phyloP scores from a whole-genome alignment of 2,888 invertebrate species.

The Gymnocheta viridis region DNA sequence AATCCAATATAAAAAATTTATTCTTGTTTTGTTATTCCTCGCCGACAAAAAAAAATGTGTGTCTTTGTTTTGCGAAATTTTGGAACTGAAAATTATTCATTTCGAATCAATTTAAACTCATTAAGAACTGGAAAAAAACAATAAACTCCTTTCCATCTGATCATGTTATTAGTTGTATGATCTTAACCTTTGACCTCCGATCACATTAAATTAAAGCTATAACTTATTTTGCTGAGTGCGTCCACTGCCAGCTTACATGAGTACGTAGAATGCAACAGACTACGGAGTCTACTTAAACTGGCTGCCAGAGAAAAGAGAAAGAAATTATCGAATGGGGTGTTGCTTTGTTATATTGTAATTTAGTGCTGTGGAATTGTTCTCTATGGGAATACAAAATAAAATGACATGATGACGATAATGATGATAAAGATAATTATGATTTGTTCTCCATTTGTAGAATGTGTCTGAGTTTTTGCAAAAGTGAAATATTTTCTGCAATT shows the following conservation, averaged over 20 bases:
- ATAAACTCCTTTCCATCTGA: too few relatives aligned
- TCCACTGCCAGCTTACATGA: background rate
- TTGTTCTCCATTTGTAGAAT: conserved; percentile 32
- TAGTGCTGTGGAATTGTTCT: background rate
- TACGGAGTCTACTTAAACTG: background rate
- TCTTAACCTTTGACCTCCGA: background rate
- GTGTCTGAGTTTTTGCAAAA: conserved; percentile 9
- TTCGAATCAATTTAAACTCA: too few relatives aligned
- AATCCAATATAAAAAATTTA: too few relatives aligned
- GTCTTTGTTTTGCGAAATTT: background rate
- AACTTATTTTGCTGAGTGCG: background rate
- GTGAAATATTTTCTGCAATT: conserved; percentile 30
- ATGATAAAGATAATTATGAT: conserved; percentile 40
- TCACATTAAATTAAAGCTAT: background rate
- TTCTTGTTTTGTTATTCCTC: too few relatives aligned
- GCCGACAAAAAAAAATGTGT: too few relatives aligned
- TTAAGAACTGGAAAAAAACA: too few relatives aligned
- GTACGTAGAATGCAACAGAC: background rate
- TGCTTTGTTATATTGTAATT: conserved; percentile 21
- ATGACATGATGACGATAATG: conserved; percentile 30
- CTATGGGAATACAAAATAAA: background rate
- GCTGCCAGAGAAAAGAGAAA: conserved; percentile 22
- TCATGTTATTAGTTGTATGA: background rate
- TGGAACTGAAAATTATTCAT: background rate
- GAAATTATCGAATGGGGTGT: conserved; percentile 20